A percentile compares a stretch with the other conserved stretches of the same genome.
phyloP scores from a whole-genome alignment of 1,140 invertebrate species.

The Ditylenchus dipsaci region DNA sequence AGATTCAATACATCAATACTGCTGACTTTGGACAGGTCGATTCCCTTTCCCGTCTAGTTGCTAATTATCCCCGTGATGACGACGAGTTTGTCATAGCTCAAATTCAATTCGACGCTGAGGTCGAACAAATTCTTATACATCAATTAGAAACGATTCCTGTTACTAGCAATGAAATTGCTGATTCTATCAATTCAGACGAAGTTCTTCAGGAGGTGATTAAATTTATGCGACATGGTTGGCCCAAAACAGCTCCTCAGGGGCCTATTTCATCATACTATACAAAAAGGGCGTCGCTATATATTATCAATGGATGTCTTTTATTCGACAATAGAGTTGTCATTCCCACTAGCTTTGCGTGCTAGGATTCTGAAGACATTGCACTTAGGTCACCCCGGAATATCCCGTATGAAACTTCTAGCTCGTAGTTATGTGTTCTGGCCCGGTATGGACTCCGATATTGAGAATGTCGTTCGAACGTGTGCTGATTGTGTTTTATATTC shows the following conservation, averaged over 20 bases:
- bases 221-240: background rate
- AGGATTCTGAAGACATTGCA: constrained; percentile 60
- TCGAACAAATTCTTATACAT: background rate
- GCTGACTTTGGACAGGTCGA: constrained; percentile 12
- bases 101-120: constrained; percentile 11
- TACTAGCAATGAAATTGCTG: constrained; percentile 1
- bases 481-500: background rate
- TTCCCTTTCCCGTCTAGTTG: constrained; percentile 10
- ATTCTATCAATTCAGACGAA: background rate
- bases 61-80: constrained; percentile 13
- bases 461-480: constrained; percentile 13
- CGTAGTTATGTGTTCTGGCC: constrained; percentile 40
- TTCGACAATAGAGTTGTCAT: constrained; percentile 59
- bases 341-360: constrained; percentile 58
- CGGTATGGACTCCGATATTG: constrained; percentile 17
- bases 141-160: background rate
- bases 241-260: background rate
- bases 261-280: too few species aligned
- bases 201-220: background rate
- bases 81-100: constrained; percentile 15
- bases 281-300: too few species aligned
- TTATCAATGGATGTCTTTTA: constrained; percentile 16
- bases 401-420: constrained; percentile 63
- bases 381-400: constrained; percentile 62
- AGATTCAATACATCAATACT: constrained; percentile 18